Base-by-base conservation (phyloP, 2,888 invertebrate genomes). In the Cephus pygmeus region DNA sequence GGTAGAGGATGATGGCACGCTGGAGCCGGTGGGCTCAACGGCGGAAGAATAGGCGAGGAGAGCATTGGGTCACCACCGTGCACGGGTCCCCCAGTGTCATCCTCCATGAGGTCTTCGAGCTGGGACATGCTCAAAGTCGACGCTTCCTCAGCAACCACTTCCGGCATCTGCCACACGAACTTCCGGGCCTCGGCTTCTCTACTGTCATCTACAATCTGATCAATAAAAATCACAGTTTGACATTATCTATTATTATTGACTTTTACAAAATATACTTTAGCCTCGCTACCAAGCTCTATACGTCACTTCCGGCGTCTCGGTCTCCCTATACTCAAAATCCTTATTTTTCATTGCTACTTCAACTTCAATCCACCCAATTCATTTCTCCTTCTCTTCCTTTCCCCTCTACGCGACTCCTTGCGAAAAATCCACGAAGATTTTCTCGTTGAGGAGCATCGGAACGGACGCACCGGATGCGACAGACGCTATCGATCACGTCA, bases 41-140 rank as follows among this genome's bases (percentile, higher is more conserved):
- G 92, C 69, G 93, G 92, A 69, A 93, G 91, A 84, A 93, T 92
- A 15, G 93, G 92, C 71, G 93, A 92, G n/a, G 93, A 94, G 73
- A 95, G 90, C 93, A 95, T 94, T 6, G 94, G 93, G 89, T 95
- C 95, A 73, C 93, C 94, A 35, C 93, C 93, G 81, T 94, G 93
- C 23, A 93, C 92, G 6, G 93, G 93, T 85, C 93, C 93, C 79
- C 93, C 93, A 0, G 92, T 92, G 88, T 95, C 95, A 83, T 95
- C 95, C 81, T 95, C 94, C 95, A 95, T 95, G 75, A 95, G 91
- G 88, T 95, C 95, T 83, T 95, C 95, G 89, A 95, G 93, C 84
- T 94, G 93, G 79, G 94, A 93, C 85, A 94, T 92, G 85, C 93
- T 94, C 83, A 94, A 89, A 75, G 93, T 92, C 73, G 91, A 86